These are phyloP conservation scores for Drosophila paramelanica DNA, from an alignment of 2,888 invertebrate genomes.

Conservation along the genomic window DNA sequence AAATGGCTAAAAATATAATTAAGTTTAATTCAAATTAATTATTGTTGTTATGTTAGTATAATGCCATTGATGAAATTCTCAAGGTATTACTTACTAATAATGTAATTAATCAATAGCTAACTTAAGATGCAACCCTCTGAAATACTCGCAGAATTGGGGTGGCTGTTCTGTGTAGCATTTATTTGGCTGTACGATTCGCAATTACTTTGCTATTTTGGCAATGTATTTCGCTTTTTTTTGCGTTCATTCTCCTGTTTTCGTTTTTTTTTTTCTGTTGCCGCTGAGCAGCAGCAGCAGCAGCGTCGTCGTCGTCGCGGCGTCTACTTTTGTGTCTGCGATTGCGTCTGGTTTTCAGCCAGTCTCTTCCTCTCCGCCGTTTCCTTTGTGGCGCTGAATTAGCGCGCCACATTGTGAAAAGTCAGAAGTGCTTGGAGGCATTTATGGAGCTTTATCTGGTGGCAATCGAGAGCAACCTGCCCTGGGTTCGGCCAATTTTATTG, in stretches of 20 bases:
- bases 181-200: slow-evolving; percentile 67
- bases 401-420: slow-evolving; percentile 40
- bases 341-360: slow-evolving; percentile 29
- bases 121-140: slow-evolving; percentile 30
- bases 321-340: slow-evolving; percentile 65
- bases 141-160: slow-evolving; percentile 25
- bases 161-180: slow-evolving; percentile 35
- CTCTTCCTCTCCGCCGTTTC: too few species aligned
- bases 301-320: slow-evolving; percentile 48
- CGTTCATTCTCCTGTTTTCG: too few species aligned
- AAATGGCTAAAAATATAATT: too few species aligned
- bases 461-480: slow-evolving; percentile 30
- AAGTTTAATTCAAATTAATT: too few species aligned
- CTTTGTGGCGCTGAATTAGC: slow-evolving; percentile 41
- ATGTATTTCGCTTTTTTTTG: slow-evolving; percentile 31
- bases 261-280: neutral
- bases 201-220: slow-evolving; percentile 80
- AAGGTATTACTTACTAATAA: too few species aligned
- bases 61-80: too few species aligned
- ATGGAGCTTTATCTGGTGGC: slow-evolving; percentile 58
- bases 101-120: neutral
- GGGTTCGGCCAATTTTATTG: slow-evolving; percentile 32
- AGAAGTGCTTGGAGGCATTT: slow-evolving; percentile 17
- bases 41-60: too few species aligned
- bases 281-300: slow-evolving; percentile 7